Evolutionary conservation across 2,888 invertebrate genomes (phyloP).

Genomic region (Netelia fuscicornis): DNA sequence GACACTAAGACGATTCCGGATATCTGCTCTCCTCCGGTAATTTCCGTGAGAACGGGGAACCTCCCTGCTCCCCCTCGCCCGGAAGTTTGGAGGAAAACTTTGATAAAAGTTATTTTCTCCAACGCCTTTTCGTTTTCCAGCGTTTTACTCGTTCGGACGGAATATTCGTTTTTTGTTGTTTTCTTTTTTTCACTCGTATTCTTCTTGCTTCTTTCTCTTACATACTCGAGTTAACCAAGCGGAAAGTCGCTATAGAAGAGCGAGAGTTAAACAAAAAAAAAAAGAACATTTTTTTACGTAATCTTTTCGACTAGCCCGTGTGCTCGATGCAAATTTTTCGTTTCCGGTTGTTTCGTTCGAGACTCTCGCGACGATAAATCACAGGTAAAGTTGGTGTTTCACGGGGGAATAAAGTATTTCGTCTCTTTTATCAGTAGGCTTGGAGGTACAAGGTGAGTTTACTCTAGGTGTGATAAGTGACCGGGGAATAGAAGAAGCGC

Average conservation of each 20-base stretch:
- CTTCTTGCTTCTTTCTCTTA: background rate
- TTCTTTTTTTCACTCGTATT: background rate
- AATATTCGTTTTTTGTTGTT: background rate
- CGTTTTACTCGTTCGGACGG: background rate
- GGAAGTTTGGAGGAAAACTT: conserved; percentile 25
- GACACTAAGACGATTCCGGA: background rate
- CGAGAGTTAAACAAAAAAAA: background rate
- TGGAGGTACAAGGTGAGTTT: background rate
- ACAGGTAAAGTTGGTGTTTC: background rate
- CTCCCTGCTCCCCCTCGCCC: background rate
- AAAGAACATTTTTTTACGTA: background rate
- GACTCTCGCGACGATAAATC: background rate
- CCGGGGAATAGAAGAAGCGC: background rate
- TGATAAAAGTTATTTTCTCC: conserved; percentile 32
- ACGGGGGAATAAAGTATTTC: background rate
- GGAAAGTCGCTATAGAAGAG: background rate
- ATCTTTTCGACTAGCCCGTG: background rate
- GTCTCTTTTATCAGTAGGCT: background rate
- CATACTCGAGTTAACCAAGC: background rate
- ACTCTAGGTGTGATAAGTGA: background rate
- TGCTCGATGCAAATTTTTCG: background rate
- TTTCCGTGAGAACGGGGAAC: conserved; percentile 9
- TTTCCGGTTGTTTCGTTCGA: background rate
- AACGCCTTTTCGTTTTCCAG: background rate
- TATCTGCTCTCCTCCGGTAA: background rate